Percentiles rank a stretch among this genome's conserved stretches.
These are phyloP conservation scores for Phalacrocorax aristotelis DNA, from an alignment of 2,113 vertebrate genomes.

Conservation along the genomic window DNA sequence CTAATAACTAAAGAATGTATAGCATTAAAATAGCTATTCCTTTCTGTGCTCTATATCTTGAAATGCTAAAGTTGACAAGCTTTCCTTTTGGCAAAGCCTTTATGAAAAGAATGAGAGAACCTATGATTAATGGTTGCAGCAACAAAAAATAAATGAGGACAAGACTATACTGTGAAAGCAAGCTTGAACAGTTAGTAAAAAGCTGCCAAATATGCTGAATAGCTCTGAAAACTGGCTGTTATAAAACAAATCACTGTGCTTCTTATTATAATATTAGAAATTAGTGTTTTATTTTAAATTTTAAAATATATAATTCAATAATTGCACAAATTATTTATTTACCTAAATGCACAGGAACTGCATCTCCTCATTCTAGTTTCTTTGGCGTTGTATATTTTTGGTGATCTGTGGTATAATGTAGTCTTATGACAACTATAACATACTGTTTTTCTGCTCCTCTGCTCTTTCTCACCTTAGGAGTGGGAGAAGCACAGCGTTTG, in stretches of 20 bases:
- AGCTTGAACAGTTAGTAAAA: background rate
- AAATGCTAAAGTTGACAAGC: background rate
- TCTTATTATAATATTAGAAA: background rate
- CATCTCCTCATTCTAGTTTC: background rate
- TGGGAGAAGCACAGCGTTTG: background rate
- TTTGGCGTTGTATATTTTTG: background rate
- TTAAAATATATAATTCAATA: background rate
- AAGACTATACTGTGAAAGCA: constrained; percentile 13
- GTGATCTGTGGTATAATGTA: background rate
- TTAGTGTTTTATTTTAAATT: background rate
- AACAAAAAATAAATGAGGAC: constrained; percentile 10
- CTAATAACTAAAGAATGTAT: background rate
- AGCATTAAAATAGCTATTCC: background rate
- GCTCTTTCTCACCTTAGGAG: background rate
- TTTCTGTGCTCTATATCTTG: background rate
- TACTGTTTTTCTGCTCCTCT: background rate
- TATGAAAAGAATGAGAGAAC: constrained; percentile 1
- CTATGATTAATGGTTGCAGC: constrained; percentile 20
- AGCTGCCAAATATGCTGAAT: background rate
- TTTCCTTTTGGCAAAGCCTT: background rate
- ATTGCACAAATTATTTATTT: background rate
- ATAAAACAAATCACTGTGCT: background rate
- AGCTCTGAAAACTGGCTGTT: constrained; percentile 11
- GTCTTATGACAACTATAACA: background rate
- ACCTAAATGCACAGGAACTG: background rate